Conservation (phyloP, 2,888 invertebrate genomes). For the Dolichopus griseipennis region DNA sequence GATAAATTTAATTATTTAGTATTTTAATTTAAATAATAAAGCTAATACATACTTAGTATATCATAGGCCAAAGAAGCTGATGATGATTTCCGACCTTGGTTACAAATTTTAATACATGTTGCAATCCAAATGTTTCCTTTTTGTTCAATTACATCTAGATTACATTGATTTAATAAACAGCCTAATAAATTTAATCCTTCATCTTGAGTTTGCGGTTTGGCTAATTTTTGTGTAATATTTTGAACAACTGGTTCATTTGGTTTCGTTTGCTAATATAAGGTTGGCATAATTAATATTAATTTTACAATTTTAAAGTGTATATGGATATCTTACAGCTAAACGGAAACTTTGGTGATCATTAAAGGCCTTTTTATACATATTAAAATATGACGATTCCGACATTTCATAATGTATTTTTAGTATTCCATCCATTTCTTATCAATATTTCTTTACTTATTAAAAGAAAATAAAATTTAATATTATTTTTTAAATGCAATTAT, state of each 20-base stretch:
- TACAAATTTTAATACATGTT: slow-evolving; percentile 27
- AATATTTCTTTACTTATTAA: no score
- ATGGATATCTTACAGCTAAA: slow-evolving; percentile 24
- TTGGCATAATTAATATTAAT: neutral
- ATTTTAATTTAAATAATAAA: slow-evolving; percentile 12
- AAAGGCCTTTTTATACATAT: slow-evolving; percentile 27
- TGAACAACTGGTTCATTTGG: slow-evolving; percentile 22
- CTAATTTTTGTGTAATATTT: slow-evolving; percentile 28
- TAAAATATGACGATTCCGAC: slow-evolving; percentile 23
- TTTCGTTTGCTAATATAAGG: slow-evolving; percentile 15
- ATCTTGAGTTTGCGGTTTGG: slow-evolving; percentile 23
- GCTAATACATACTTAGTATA: slow-evolving; percentile 24
- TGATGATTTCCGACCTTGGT: slow-evolving; percentile 23
- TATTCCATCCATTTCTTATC: slow-evolving; percentile 28
- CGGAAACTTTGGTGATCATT: slow-evolving; percentile 30
- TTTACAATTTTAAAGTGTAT: neutral
- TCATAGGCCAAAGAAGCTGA: slow-evolving; percentile 23
- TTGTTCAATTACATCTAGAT: slow-evolving; percentile 26
- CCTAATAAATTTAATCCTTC: slow-evolving; percentile 27
- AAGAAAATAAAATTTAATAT: no score
- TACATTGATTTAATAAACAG: slow-evolving; percentile 26
- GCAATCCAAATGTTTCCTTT: slow-evolving; percentile 29
- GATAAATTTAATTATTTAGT: slow-evolving; percentile 3
- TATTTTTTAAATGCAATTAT: no score
- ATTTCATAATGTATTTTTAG: slow-evolving; percentile 28